These are phyloP conservation scores for Danio kyathit DNA, from an alignment of 2,797 vertebrate genomes.

Conservation along the genomic window DNA sequence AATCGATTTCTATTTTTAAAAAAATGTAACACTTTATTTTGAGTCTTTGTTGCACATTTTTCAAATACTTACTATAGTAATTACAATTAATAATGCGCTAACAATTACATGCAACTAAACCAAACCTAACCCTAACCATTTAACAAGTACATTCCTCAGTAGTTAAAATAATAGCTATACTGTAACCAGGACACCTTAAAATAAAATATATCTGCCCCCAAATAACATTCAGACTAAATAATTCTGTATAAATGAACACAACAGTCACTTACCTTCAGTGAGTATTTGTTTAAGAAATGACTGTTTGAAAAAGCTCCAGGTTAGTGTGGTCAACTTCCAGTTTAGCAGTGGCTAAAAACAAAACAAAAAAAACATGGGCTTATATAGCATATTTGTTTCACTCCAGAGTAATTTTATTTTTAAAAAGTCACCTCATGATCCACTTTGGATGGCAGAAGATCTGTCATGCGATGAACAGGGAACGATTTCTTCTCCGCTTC, in stretches of 20 bases:
- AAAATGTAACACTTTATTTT: too few species aligned
- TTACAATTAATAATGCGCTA: too few species aligned
- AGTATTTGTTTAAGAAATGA: constrained; percentile 98
- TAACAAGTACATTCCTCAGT: too few species aligned
- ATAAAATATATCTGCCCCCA: too few species aligned
- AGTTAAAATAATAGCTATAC: too few species aligned
- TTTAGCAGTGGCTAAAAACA: constrained; percentile 84
- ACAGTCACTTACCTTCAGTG: constrained; percentile 85
- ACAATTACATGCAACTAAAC: too few species aligned
- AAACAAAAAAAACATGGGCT: constrained; percentile 39
- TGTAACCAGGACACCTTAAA: too few species aligned
- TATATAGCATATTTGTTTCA: background rate
- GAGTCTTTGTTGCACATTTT: too few species aligned
- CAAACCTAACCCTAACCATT: too few species aligned
- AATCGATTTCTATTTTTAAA: background rate
- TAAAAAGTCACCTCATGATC: constrained; percentile 79
- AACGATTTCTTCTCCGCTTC: constrained; percentile 84
- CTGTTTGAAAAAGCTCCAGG: constrained; percentile 99
- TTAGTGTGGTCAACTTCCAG: constrained; percentile 87
- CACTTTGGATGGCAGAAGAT: constrained; percentile 82
- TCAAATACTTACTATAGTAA: too few species aligned
- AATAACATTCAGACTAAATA: background rate
- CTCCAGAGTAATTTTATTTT: background rate
- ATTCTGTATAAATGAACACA: background rate
- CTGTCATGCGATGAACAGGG: constrained; percentile 81